Evolutionary conservation across 2,888 invertebrate species (phyloP).

Genomic region (Eristalinus sepulchralis): DNA sequence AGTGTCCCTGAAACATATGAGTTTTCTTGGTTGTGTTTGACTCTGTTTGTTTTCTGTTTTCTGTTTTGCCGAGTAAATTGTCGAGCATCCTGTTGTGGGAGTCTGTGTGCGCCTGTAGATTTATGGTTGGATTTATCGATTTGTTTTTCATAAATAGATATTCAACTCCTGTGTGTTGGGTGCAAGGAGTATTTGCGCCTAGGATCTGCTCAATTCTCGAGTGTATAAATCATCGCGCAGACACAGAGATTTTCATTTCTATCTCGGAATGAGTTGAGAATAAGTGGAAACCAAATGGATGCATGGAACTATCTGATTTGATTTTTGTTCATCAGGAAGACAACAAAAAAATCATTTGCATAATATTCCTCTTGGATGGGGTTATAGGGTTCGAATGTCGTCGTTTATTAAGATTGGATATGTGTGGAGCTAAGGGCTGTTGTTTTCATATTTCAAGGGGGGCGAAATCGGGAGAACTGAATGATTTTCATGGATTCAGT

Average conservation of each 20-base stretch:
- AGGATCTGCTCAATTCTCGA: constrained; percentile 40
- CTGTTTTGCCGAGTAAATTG: constrained; percentile 55
- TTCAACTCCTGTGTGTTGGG: background rate
- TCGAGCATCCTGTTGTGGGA: constrained; percentile 37
- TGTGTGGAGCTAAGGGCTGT: background rate
- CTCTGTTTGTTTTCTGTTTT: constrained; percentile 53
- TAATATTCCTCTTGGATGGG: background rate
- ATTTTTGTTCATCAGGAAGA: background rate
- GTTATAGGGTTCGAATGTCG: background rate
- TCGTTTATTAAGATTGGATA: background rate
- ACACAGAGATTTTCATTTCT: constrained; percentile 50
- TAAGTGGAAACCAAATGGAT: constrained; percentile 36
- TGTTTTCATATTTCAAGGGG: background rate
- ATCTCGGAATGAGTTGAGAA: constrained; percentile 51
- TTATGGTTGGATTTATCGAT: constrained; percentile 54
- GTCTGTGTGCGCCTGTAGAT: constrained; percentile 6
- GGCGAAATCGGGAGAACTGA: background rate
- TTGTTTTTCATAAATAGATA: constrained; percentile 45
- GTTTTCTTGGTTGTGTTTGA: constrained; percentile 45
- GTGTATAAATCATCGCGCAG: constrained; percentile 64
- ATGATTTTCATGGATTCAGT: background rate
- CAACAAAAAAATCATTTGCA: background rate
- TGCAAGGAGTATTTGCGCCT: background rate
- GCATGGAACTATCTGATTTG: background rate
- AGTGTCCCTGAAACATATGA: constrained; percentile 56